A percentile compares a stretch with the other conserved stretches of the same genome.
Evolutionary conservation across 2,888 invertebrate species (phyloP).

Genomic region (Ceramica pisi): DNA sequence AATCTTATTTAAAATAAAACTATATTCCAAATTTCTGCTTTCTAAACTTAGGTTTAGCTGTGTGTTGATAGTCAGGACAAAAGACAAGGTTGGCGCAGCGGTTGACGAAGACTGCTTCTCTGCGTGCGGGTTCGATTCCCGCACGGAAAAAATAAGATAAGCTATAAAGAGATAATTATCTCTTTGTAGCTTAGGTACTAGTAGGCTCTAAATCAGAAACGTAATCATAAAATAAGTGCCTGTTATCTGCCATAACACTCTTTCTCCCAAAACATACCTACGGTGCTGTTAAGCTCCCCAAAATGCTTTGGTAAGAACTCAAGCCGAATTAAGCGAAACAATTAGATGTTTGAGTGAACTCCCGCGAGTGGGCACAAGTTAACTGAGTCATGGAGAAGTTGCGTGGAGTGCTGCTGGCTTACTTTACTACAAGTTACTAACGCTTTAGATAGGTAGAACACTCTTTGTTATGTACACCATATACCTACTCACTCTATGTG

Average conservation of each 20-base stretch:
- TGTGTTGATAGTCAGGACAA: no score
- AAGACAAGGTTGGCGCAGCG: no score
- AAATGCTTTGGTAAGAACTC: constrained; percentile 13
- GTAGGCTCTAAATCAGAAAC: not conserved
- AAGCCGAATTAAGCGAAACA: constrained; percentile 38
- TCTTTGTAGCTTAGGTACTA: no score
- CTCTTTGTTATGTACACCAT: no score
- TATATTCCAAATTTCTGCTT: no score
- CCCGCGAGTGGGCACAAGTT: not conserved
- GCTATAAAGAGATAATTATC: no score
- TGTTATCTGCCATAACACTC: constrained; percentile 1
- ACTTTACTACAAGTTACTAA: constrained; percentile 14
- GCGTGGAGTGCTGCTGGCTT: constrained; percentile 3
- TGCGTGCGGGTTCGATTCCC: no score
- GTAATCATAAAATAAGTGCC: not conserved
- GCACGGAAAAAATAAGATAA: no score
- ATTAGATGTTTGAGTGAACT: constrained; percentile 46
- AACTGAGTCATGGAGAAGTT: constrained; percentile 16
- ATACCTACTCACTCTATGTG: no score
- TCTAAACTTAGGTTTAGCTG: no score
- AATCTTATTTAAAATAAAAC: no score
- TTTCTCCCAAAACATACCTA: constrained; percentile 20
- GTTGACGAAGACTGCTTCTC: no score
- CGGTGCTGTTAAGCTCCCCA: constrained; percentile 7
- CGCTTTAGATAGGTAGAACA: not conserved